These are phyloP conservation scores for Cydia fagiglandana DNA, from an alignment of 1,140 invertebrate species.

Conservation along the genomic window DNA sequence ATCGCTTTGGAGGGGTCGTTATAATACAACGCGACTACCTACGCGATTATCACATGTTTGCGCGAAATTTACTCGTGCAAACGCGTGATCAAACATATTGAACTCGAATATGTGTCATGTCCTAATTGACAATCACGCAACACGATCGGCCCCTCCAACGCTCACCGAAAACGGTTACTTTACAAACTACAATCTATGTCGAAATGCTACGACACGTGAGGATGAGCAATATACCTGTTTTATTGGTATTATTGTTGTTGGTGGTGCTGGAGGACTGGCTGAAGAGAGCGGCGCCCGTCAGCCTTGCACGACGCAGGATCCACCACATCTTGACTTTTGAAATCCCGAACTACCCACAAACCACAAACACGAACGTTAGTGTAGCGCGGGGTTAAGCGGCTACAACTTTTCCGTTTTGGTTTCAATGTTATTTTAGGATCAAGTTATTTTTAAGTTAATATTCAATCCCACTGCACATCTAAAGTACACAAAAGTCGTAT, in stretches of 20 bases:
- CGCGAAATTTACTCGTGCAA: no score
- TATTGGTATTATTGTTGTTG: slow-evolving; percentile 63
- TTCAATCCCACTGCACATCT: background rate
- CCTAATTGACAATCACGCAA: no score
- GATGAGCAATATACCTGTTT: slow-evolving; percentile 62
- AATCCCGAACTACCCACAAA: background rate
- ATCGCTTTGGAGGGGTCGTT: no score
- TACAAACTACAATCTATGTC: no score
- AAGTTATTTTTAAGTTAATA: slow-evolving; percentile 12
- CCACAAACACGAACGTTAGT: background rate
- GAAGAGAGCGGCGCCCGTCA: slow-evolving; percentile 71
- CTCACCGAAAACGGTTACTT: background rate
- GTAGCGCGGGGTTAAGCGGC: background rate
- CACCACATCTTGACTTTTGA: slow-evolving; percentile 62
- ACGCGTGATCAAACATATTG: no score
- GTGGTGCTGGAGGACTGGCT: slow-evolving; percentile 58
- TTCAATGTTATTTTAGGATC: background rate
- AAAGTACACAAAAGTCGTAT: background rate
- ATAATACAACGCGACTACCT: no score
- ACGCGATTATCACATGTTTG: no score
- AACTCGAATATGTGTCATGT: no score
- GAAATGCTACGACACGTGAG: no score
- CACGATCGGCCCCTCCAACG: background rate
- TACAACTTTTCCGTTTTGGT: background rate
- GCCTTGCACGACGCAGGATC: slow-evolving; percentile 66